phyloP scores from a whole-genome alignment of 2,888 invertebrate genomes.

The Campopleginae sp. region DNA sequence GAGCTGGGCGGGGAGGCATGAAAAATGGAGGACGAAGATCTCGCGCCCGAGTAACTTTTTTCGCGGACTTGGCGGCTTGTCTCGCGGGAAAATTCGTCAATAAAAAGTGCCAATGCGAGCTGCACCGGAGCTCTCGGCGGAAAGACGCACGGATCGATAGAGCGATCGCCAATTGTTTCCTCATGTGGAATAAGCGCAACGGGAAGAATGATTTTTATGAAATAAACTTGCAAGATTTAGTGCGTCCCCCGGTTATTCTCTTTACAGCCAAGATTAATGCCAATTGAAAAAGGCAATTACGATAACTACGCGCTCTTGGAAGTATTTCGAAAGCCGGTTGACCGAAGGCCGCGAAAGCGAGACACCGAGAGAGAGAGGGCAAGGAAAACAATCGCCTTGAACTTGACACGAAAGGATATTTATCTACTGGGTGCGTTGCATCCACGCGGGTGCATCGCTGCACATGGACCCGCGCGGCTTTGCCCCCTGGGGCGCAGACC shows the following conservation, averaged over 20 bases:
- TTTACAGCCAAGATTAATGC: slow-evolving; percentile 64
- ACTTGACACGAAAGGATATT: slow-evolving; percentile 29
- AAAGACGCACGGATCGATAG: too few species aligned
- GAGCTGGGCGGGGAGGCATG: slow-evolving; percentile 24
- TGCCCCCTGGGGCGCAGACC: too few species aligned
- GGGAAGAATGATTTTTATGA: slow-evolving; percentile 8
- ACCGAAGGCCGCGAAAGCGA: slow-evolving; percentile 56
- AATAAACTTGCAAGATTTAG: slow-evolving; percentile 4
- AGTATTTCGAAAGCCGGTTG: slow-evolving; percentile 66
- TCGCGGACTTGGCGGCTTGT: slow-evolving; percentile 40
- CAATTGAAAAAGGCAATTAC: slow-evolving; percentile 70
- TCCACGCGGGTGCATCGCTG: neutral
- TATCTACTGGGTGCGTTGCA: slow-evolving; percentile 13
- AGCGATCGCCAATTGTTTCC: slow-evolving; percentile 54
- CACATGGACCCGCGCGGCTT: too few species aligned
- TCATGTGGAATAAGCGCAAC: slow-evolving; percentile 31
- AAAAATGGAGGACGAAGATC: slow-evolving; percentile 50
- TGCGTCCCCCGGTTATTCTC: slow-evolving; percentile 16
- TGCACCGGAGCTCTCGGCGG: too few species aligned
- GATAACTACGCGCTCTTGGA: slow-evolving; percentile 66
- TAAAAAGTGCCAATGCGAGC: slow-evolving; percentile 18
- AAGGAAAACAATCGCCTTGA: slow-evolving; percentile 38
- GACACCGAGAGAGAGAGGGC: neutral
- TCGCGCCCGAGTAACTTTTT: slow-evolving; percentile 41
- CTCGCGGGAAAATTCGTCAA: slow-evolving; percentile 63